phyloP scores from a whole-genome alignment of 2,888 invertebrate species.

The Villa cingulata region DNA sequence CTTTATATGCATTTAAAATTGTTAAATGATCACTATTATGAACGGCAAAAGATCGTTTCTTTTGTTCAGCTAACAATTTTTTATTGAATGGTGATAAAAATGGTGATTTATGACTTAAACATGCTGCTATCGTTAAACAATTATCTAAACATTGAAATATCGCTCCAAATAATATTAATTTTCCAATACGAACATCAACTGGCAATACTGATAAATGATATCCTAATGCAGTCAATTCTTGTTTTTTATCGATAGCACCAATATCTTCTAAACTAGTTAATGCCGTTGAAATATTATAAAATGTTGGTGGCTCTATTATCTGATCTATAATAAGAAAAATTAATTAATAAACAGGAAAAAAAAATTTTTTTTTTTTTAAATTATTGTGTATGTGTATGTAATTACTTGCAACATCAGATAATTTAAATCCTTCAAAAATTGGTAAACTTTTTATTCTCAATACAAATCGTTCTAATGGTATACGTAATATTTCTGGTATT shows the following conservation, averaged over 20 bases:
- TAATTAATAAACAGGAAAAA: neutral
- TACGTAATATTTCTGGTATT: slow-evolving; percentile 77
- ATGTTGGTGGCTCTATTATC: slow-evolving; percentile 59
- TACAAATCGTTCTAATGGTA: slow-evolving; percentile 72
- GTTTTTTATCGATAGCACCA: slow-evolving; percentile 62
- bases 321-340: slow-evolving; percentile 39
- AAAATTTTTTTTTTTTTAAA: neutral
- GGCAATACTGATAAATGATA: slow-evolving; percentile 78
- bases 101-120: slow-evolving; percentile 64
- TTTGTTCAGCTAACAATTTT: slow-evolving; percentile 52
- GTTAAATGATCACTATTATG: slow-evolving; percentile 84
- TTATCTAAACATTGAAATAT: slow-evolving; percentile 87
- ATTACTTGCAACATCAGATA: slow-evolving; percentile 25
- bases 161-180: slow-evolving; percentile 80
- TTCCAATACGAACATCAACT: slow-evolving; percentile 83
- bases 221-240: slow-evolving; percentile 69
- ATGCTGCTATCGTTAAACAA: slow-evolving; percentile 78
- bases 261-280: slow-evolving; percentile 57
- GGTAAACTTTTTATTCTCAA: slow-evolving; percentile 58
- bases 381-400: no score
- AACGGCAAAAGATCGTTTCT: slow-evolving; percentile 59
- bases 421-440: slow-evolving; percentile 24
- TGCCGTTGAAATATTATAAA: slow-evolving; percentile 53
- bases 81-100: slow-evolving; percentile 64
- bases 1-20: slow-evolving; percentile 69